Evolutionary conservation across 2,797 vertebrate species (phyloP).

Genomic region (Acanthurus leucopareius): DNA sequence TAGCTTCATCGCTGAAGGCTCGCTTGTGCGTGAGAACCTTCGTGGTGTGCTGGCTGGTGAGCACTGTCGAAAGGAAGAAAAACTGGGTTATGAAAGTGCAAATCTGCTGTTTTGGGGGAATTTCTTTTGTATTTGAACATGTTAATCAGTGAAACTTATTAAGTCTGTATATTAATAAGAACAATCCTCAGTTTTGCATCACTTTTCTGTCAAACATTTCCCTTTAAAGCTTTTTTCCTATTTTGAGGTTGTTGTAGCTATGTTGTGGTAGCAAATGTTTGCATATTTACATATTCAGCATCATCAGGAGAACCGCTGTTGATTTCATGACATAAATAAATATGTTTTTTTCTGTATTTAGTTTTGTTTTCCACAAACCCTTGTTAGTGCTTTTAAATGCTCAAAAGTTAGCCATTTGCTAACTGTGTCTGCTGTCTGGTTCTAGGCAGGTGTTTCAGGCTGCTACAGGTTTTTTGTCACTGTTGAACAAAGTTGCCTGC

Average conservation of each 20-base stretch:
- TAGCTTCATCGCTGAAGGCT: slow-evolving; percentile 92
- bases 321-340: too few species aligned
- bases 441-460: background rate
- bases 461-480: background rate
- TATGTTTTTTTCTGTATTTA: too few species aligned
- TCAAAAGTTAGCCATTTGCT: too few species aligned
- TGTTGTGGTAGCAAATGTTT: background rate
- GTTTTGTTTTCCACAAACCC: too few species aligned
- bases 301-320: background rate
- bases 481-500: too few species aligned
- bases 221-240: background rate
- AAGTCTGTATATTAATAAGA: background rate
- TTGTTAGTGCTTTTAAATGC: too few species aligned
- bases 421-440: background rate
- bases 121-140: background rate
- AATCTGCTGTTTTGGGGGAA: too few species aligned
- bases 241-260: background rate
- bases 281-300: background rate
- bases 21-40: slow-evolving; percentile 92
- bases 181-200: background rate
- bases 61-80: slow-evolving; percentile 76
- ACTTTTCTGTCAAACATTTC: background rate
- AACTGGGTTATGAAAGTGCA: slow-evolving; percentile 3
- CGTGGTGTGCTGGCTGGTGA: slow-evolving; percentile 85
- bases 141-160: background rate